Base-by-base conservation (phyloP, 1,140 invertebrate genomes). In the Hesperophylax magnus region DNA sequence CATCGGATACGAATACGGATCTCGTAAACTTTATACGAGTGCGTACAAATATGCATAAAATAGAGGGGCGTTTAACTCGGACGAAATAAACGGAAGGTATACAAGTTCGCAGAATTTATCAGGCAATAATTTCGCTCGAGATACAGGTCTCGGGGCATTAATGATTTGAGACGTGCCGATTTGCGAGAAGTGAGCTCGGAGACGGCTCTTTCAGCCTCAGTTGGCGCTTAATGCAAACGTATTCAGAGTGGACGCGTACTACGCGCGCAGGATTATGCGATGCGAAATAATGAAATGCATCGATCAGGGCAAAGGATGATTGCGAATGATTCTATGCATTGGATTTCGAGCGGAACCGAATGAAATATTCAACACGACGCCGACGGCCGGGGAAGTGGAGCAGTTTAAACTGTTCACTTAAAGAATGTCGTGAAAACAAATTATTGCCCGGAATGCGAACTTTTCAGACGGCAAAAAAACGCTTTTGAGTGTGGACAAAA, bases 171-270 rank as follows among this genome's bases (percentile, higher is more conserved):
- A 61, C 58, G 58, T 20, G n/a, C n/a, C 58, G 24, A 61, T 61
- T 22, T 14, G 9, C 39, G 11, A 58, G n/a, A 61, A 20, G 22
- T 14, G 9, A 47, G 39, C 11, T 47, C 9, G 39, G 3, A 61
- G 60, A 61, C 60, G 60, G 15, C 60, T 22, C 60, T 61, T 20
- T 20, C 58, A 11, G 58, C 34, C 9, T 47, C 39, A 47, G 39
- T 11, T 11, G 60, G 60, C 20, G 20, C 60, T 61, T 61, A 14
- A 61, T 61, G 60, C 60, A 61, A 61, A 61, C 60, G 24, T 61
- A 61, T 61, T 61, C 60, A 27, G 39, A 47, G 20, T 61, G 60
- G 22, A 24, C 9, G 20, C 60, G 60, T 27, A 24, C 56, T n/a
- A 8, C 18, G 60, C 60, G 60, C 24, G 60, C 3, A 1, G n/a